A percentile compares a stretch with the other conserved stretches of the same genome.
Conservation (phyloP, 2,797 vertebrate species). For the Sciurus vulgaris region DNA sequence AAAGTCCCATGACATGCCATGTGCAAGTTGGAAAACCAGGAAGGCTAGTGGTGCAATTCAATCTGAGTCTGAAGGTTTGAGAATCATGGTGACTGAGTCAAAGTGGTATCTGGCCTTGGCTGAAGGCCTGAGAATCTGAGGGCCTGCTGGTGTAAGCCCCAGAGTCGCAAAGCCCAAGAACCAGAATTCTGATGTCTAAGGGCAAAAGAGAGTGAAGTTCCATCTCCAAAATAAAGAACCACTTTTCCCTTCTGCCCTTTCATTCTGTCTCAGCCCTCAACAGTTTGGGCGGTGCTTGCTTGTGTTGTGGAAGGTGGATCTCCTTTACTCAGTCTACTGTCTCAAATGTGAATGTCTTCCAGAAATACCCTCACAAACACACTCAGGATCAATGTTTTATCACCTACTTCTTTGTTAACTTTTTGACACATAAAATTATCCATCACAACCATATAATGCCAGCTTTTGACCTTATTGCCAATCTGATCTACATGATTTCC, state of each 20-base stretch:
- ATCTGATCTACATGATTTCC: neutral
- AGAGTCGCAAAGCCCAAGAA: neutral
- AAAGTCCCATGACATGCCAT: neutral
- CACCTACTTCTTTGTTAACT: neutral
- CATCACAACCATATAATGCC: neutral
- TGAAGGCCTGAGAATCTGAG: neutral
- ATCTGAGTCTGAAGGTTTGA: too few relatives aligned
- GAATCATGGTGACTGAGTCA: too few relatives aligned
- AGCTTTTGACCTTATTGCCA: neutral
- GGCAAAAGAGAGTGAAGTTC: too few relatives aligned
- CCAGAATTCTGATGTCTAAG: neutral
- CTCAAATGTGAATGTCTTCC: neutral
- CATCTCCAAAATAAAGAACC: neutral
- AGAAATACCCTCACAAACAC: too few relatives aligned
- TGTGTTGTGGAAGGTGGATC: too few relatives aligned
- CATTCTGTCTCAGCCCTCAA: neutral
- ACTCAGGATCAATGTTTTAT: neutral
- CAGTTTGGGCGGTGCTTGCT: neutral
- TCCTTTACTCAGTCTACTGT: neutral
- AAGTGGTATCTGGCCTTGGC: neutral
- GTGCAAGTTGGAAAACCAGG: neutral
- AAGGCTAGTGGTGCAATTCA: neutral
- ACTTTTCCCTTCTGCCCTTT: neutral
- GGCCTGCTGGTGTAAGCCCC: neutral
- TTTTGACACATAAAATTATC: neutral